Base-by-base conservation (phyloP, 2,113 vertebrate species). In the Corapipo altera region DNA sequence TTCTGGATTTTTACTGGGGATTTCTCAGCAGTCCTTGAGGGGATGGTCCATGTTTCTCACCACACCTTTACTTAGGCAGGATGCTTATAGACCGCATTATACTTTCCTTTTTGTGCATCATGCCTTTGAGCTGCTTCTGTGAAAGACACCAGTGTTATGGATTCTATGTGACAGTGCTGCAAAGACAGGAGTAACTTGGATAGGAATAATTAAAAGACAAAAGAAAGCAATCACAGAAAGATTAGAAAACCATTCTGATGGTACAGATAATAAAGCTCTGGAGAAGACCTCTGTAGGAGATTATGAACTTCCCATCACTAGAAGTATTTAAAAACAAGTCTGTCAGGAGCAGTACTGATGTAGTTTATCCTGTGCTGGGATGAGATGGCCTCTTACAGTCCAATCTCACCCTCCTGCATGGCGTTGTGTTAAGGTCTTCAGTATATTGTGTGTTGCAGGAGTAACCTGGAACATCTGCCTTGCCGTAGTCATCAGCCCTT, bases 371-470 rank as follows among this genome's bases (percentile, higher is more conserved):
- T 88, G 22, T 78, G 28, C 48, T 80, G 52, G 26, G 35, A 32
- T 55, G 28, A 73, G 33, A 15, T 27, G 12, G 33, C 49, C 33
- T 51, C 23, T 61, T 5, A 2, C 15, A 48, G 13, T 49, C 44
- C 35, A 6, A 0, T 46, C 49, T 77, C 0, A 1, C 33, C 28
- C 10, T 72, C 28, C 30, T 21, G 27, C 9, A 11, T 0, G 0
- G 3, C 46, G 20, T 19, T 70, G 27, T 51, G 55, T 41, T 41
- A 35, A 39, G n/a, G 32, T 64, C 13, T 33, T 48, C 39, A 27
- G 2, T 64, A 10, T 6, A 11, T n/a, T 59, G 14, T 19, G 32
- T 85, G 17, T 78, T 74, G 32, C 46, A 2, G 19, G 62, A 33
- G 55, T 46, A 57, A 51, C 27, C 11, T 48, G 16, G 44, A 37